Conservation (phyloP, 2,113 vertebrate species). For the Thomomys bottae region DNA sequence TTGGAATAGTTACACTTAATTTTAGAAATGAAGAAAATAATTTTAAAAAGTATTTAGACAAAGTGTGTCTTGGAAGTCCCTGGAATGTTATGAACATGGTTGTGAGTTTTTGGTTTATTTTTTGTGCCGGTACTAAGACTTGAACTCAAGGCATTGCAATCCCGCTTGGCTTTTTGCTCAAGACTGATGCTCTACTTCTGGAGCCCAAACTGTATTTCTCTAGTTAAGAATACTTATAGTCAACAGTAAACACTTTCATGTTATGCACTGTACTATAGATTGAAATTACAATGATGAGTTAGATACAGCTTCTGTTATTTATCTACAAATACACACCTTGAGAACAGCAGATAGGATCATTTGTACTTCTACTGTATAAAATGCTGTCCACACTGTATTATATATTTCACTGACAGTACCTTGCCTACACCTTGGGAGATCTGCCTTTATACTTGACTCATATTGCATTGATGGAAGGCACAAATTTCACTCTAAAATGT, state of each 20-base stretch:
- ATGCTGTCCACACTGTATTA: no score
- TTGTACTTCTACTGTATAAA: background rate
- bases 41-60: background rate
- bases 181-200: no score
- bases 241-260: background rate
- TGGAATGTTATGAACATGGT: no score
- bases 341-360: background rate
- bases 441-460: background rate
- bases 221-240: background rate
- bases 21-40: conserved; percentile 13
- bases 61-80: background rate
- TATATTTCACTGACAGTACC: no score
- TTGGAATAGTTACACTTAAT: background rate
- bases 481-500: background rate
- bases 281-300: background rate
- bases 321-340: background rate
- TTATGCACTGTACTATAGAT: background rate
- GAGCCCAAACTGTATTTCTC: no score
- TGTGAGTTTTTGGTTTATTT: no score
- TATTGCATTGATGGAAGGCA: background rate
- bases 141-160: no score
- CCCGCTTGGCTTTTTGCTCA: no score
- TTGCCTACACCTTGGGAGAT: background rate
- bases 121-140: no score
- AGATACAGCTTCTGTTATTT: background rate